These are phyloP conservation scores for Ptilorrhoa leucosticta DNA, from an alignment of 2,113 vertebrate genomes.

Conservation along the genomic window DNA sequence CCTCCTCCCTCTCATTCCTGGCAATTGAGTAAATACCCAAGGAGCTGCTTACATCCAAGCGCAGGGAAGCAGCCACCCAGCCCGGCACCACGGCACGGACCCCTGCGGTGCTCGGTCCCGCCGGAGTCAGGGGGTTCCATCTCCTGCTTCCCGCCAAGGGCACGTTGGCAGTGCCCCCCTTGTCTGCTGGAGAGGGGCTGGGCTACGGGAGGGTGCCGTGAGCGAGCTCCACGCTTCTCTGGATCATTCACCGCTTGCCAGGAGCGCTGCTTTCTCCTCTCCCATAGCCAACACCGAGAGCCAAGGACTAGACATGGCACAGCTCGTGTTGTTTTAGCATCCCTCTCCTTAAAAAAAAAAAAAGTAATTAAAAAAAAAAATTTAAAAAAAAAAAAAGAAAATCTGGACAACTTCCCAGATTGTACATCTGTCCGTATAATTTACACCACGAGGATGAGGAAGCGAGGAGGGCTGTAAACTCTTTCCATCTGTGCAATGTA, in stretches of 20 bases:
- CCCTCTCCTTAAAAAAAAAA: slow-evolving; percentile 23
- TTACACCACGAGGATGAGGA: slow-evolving; percentile 61
- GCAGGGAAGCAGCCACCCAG: not conserved
- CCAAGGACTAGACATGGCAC: slow-evolving; percentile 31
- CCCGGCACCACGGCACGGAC: not conserved
- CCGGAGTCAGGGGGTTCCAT: not conserved
- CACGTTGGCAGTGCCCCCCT: accelerated
- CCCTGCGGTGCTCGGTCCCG: accelerated
- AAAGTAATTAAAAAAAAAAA: not conserved
- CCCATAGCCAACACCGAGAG: not conserved
- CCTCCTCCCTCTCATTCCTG: slow-evolving; percentile 41
- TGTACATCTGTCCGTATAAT: slow-evolving; percentile 65
- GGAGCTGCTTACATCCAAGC: not conserved
- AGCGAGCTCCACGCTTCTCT: not conserved
- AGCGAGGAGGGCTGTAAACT: slow-evolving; percentile 64
- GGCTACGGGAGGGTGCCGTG: accelerated
- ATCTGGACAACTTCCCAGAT: slow-evolving; percentile 58
- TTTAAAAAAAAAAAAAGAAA: not conserved
- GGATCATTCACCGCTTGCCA: not conserved
- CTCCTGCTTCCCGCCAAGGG: not conserved
- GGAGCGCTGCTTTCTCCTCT: not conserved
- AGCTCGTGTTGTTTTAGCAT: slow-evolving; percentile 38
- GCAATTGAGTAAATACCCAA: not conserved
- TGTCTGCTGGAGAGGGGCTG: not conserved
- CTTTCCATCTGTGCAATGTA: slow-evolving; percentile 65